phyloP scores from a whole-genome alignment of 2,797 vertebrate species.

The Hydrophis major region DNA sequence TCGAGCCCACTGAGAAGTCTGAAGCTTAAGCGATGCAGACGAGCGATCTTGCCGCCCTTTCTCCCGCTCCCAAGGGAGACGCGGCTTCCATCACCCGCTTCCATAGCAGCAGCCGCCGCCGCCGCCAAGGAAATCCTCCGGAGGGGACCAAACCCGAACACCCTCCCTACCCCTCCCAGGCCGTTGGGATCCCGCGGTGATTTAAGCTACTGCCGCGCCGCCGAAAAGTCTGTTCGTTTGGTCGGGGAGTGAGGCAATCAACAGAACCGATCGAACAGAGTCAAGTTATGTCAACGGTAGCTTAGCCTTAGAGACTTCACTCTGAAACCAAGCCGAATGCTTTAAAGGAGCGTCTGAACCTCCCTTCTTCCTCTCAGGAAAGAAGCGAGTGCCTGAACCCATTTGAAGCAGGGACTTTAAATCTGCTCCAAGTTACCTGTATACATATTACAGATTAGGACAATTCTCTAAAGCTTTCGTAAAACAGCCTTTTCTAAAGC shows the following conservation, averaged over 20 bases:
- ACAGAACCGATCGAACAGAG: not conserved
- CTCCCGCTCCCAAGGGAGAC: constrained; percentile 28
- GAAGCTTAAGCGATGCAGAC: fast-evolving
- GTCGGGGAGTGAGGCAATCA: too few relatives aligned
- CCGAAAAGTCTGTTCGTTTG: not conserved
- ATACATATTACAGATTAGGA: not conserved
- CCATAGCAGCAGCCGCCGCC: not conserved
- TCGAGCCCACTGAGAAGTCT: not conserved
- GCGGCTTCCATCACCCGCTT: not conserved
- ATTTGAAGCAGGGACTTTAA: not conserved
- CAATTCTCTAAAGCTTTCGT: not conserved
- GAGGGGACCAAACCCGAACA: not conserved
- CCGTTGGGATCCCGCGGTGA: not conserved
- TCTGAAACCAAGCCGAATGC: not conserved
- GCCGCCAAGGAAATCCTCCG: not conserved
- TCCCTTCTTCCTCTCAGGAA: not conserved
- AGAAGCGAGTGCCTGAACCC: not conserved
- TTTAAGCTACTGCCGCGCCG: not conserved
- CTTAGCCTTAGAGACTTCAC: not conserved
- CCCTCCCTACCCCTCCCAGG: not conserved
- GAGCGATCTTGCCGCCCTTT: constrained; percentile 34
- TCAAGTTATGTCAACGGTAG: not conserved
- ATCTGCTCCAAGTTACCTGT: not conserved
- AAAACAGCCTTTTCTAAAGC: too few relatives aligned
- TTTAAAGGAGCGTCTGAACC: not conserved